Evolutionary conservation across 2,113 vertebrate species (phyloP).

Genomic region (Dicaeum eximium): DNA sequence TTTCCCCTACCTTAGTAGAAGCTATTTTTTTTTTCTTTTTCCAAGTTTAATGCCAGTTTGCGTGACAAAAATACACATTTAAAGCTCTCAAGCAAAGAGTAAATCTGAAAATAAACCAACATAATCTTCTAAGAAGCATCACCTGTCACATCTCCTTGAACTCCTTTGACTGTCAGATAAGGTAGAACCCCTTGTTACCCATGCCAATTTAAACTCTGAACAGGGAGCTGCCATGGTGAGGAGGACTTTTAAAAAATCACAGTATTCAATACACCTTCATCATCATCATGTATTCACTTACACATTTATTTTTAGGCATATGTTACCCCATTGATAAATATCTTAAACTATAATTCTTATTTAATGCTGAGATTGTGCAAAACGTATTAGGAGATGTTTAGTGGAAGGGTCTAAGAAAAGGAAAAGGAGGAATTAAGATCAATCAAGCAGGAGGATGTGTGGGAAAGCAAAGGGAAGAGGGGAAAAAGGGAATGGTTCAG

Average conservation of each 20-base stretch:
- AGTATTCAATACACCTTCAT: neutral
- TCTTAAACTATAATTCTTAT: neutral
- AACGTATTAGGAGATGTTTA: neutral
- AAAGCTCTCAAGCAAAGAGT: neutral
- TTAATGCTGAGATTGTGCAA: neutral
- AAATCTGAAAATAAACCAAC: neutral
- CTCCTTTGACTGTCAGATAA: neutral
- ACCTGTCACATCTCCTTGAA: neutral
- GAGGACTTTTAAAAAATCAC: neutral
- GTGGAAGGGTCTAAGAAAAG: neutral
- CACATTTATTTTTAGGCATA: neutral
- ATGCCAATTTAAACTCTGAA: neutral
- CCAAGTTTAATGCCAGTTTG: neutral
- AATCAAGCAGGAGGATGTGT: neutral
- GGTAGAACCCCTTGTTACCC: neutral
- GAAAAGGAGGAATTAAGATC: neutral
- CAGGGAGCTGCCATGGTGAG: neutral
- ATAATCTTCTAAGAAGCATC: neutral
- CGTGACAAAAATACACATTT: neutral
- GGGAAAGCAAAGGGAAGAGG: neutral
- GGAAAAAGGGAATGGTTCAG: neutral
- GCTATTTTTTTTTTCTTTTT: neutral
- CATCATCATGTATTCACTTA: neutral
- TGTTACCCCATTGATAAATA: neutral
- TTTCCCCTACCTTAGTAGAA: neutral